Percentiles rank a stretch among this genome's conserved stretches.
Conservation (phyloP, 2,797 vertebrate genomes). For the Gymnothorax javanicus region DNA sequence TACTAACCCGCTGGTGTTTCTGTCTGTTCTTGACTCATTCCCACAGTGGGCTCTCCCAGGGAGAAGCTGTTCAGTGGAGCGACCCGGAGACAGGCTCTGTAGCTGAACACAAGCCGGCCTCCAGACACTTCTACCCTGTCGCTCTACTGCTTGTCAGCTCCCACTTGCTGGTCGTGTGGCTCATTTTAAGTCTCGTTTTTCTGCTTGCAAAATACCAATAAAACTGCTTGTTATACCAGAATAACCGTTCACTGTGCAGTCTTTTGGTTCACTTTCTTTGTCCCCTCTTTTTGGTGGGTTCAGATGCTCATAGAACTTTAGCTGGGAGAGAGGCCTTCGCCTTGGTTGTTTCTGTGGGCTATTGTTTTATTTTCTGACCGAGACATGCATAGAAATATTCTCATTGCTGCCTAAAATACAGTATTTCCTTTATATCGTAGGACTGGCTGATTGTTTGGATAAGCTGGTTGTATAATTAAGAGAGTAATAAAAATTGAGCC, state of each 20-base stretch:
- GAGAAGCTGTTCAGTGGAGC: slow-evolving; percentile 89
- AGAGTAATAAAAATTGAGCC: background rate
- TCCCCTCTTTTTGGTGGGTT: background rate
- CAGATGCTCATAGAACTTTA: background rate
- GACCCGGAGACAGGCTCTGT: slow-evolving; percentile 92
- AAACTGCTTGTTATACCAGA: slow-evolving; percentile 75
- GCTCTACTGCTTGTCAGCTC: slow-evolving; percentile 99
- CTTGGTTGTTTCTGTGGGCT: background rate
- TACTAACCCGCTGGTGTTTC: slow-evolving; percentile 64
- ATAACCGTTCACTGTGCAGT: slow-evolving; percentile 49
- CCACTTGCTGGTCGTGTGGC: slow-evolving; percentile 98
- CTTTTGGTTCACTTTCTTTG: slow-evolving; percentile 40
- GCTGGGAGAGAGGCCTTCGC: background rate
- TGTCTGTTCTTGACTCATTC: slow-evolving; percentile 73
- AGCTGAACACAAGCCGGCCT: slow-evolving; percentile 96
- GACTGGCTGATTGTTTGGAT: background rate
- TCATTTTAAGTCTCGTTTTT: slow-evolving; percentile 99
- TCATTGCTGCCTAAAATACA: background rate
- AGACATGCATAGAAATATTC: background rate
- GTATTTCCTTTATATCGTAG: background rate
- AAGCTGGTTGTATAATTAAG: background rate
- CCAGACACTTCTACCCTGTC: slow-evolving; percentile 99
- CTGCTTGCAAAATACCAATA: slow-evolving; percentile 99
- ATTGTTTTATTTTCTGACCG: background rate
- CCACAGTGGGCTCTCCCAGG: slow-evolving; percentile 92